These are phyloP conservation scores for Drosophila aldrichi DNA, from an alignment of 2,888 invertebrate species.

Conservation along the genomic window DNA sequence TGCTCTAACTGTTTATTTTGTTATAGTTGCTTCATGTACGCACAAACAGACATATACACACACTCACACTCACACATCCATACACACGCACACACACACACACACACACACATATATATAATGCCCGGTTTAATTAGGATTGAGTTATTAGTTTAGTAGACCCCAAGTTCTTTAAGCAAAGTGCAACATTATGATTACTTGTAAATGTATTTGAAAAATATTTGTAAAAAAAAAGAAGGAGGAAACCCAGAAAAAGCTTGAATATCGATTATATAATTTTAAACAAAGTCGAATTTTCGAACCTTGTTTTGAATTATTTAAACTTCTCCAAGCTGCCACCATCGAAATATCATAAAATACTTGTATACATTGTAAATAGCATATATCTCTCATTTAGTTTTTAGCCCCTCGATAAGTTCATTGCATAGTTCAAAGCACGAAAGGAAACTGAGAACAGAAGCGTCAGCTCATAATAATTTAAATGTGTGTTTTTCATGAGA, in stretches of 20 bases:
- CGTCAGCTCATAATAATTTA: conserved; percentile 19
- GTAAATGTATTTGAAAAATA: conserved; percentile 38
- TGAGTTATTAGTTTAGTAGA: conserved; percentile 67
- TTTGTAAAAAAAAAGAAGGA: conserved; percentile 19
- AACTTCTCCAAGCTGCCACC: conserved; percentile 60
- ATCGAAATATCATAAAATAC: conserved; percentile 53
- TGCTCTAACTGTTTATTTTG: conserved; percentile 14
- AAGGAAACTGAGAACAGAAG: conserved; percentile 15
- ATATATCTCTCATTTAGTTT: conserved; percentile 48
- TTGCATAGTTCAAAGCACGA: conserved; percentile 5
- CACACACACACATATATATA: neutral
- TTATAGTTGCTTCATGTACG: conserved; percentile 36
- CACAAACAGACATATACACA: conserved; percentile 44
- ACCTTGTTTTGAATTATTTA: conserved; percentile 33
- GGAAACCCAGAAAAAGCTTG: conserved; percentile 12
- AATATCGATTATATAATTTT: conserved; percentile 20
- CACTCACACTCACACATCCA: neutral
- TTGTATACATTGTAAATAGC: conserved; percentile 60
- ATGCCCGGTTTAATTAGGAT: conserved; percentile 65
- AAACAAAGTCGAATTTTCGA: conserved; percentile 17
- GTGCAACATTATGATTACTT: conserved; percentile 72
- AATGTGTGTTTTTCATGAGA: conserved; percentile 57
- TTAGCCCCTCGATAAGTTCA: conserved; percentile 43
- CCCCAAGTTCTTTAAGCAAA: conserved; percentile 48
- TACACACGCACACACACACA: neutral